phyloP scores from a whole-genome alignment of 2,797 vertebrate species.

The Poeciliopsis infans region DNA sequence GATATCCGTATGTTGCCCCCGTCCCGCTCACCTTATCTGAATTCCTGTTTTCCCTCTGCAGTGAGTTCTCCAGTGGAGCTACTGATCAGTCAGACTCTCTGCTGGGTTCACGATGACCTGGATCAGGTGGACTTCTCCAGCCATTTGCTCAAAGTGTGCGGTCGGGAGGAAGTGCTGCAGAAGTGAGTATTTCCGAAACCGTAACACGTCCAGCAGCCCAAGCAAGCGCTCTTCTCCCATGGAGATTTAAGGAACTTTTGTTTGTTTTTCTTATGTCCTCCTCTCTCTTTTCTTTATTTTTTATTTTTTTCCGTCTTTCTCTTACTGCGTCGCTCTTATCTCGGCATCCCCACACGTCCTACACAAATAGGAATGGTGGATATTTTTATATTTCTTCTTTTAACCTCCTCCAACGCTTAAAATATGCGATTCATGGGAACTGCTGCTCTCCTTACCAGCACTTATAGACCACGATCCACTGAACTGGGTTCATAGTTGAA shows the following conservation, averaged over 20 bases:
- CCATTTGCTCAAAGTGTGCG: constrained; percentile 96
- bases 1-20: neutral
- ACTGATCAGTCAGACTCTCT: constrained; percentile 96
- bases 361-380: constrained; percentile 13
- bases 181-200: constrained; percentile 85
- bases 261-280: constrained; percentile 12
- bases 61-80: constrained; percentile 97
- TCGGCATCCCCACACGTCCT: constrained; percentile 31
- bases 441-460: neutral
- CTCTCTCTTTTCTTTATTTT: neutral
- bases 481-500: constrained; percentile 4
- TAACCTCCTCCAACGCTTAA: constrained; percentile 19
- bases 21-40: neutral
- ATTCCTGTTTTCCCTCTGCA: constrained; percentile 59
- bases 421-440: constrained; percentile 47
- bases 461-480: constrained; percentile 24
- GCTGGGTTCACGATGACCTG: constrained; percentile 98
- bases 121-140: constrained; percentile 93
- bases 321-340: constrained; percentile 12
- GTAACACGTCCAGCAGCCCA: neutral
- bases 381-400: constrained; percentile 28
- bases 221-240: constrained; percentile 3
- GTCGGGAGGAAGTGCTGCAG: constrained; percentile 94
- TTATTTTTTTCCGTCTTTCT: neutral
- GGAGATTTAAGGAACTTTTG: constrained; percentile 2